phyloP scores from a whole-genome alignment of 2,113 vertebrate genomes.

The Coptodon bakossiorum region DNA sequence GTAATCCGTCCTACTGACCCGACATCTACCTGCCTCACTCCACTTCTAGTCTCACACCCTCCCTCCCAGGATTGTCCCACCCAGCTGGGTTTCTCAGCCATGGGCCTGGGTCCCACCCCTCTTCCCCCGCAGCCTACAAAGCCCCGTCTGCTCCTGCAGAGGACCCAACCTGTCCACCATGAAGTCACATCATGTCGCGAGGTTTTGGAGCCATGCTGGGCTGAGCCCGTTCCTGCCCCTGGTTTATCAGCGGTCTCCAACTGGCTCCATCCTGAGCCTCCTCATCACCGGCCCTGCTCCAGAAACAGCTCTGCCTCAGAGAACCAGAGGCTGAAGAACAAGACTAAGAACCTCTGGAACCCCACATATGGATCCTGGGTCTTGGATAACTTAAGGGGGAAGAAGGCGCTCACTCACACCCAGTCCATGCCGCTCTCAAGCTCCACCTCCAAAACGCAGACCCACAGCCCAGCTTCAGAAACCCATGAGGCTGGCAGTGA shows the following conservation, averaged over 20 bases:
- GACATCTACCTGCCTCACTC: conserved; percentile 69
- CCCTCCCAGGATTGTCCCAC: conserved; percentile 54
- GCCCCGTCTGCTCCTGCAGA: conserved; percentile 58
- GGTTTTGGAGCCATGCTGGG: conserved; percentile 64
- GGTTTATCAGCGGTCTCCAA: conserved; percentile 21
- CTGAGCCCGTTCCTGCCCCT: conserved; percentile 56
- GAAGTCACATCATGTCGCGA: conserved; percentile 71
- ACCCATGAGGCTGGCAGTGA: conserved; percentile 67
- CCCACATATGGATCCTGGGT: conserved; percentile 89
- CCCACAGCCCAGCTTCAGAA: conserved; percentile 48
- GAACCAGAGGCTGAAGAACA: conserved; percentile 81
- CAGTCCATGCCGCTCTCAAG: conserved; percentile 71
- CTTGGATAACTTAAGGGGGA: conserved; percentile 74
- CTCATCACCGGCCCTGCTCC: conserved; percentile 57
- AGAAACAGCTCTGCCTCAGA: conserved; percentile 66
- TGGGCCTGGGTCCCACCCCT: neutral
- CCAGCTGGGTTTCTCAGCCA: conserved; percentile 35
- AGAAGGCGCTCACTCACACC: conserved; percentile 67
- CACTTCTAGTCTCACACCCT: conserved; percentile 69
- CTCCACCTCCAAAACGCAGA: conserved; percentile 14
- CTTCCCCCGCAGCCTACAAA: conserved; percentile 57
- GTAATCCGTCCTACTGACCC: conserved; percentile 67
- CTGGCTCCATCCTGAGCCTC: conserved; percentile 59
- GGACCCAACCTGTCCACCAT: conserved; percentile 60
- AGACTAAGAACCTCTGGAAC: conserved; percentile 91